Base-by-base conservation (phyloP, 2,888 invertebrate genomes). In the Acanthosepion lycidas region DNA sequence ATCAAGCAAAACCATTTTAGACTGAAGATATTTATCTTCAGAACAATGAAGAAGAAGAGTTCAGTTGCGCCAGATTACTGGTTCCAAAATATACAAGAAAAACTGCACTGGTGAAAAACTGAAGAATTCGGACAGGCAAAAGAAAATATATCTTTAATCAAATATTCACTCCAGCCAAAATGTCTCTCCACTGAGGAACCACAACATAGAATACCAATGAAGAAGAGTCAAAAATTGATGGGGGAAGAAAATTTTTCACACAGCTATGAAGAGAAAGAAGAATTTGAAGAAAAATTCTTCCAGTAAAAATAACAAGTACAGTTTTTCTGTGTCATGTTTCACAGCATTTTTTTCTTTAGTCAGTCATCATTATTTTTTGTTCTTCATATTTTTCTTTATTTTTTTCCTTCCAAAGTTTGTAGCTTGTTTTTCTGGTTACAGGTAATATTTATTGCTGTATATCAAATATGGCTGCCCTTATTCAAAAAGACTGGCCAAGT, bases 71-170 rank as follows among this genome's bases (percentile, higher is more conserved):
- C 78, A 78, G 78, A 78, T 78, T 78, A 78, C 28, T 28, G 18
- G 28, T 78, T 78, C 78, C n/a, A 78, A 64, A 78, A 78, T 78
- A 78, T 78, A 78, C 28, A n/a, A n/a, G n/a, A 78, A 78, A 78
- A 78, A 78, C 28, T n/a, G 8, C 28, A n/a, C 12, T n/a, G n/a
- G n/a, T n/a, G 28, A 78, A 78, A 78, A 78, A 78, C 28, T 78
- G 78, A 78, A 78, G n/a, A 78, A 78, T 78, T 78, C n/a, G 78
- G 28, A 28, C 78, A n/a, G n/a, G 78, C 78, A 78, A 78, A 78
- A 78, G 78, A 78, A 78, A 78, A 78, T 78, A n/a, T 78, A 78
- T 78, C 28, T 78, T 78, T 78, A 78, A 78, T 78, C 78, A 78
- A 78, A 78, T 78, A 78, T 78, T 78, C n/a, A 78, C 78, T 23